Evolutionary conservation across 2,113 vertebrate species (phyloP).

Genomic region (Crotalus tigris): DNA sequence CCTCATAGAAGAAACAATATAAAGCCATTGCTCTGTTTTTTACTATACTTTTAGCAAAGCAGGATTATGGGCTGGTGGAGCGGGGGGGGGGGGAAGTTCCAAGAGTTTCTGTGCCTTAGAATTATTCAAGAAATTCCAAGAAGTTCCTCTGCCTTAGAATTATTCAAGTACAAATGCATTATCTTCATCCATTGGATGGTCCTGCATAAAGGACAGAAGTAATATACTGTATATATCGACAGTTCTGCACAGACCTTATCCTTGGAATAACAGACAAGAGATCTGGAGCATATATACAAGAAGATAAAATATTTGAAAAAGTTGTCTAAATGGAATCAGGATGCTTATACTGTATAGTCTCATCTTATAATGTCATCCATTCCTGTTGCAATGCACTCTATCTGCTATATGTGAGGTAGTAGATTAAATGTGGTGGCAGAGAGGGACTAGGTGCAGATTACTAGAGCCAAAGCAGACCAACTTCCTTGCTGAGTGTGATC

Average conservation of each 20-base stretch:
- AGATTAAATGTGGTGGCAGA: neutral
- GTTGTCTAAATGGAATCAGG: neutral
- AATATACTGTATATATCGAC: too few species aligned
- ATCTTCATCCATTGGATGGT: neutral
- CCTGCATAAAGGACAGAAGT: slow-evolving; percentile 27
- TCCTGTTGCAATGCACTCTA: neutral
- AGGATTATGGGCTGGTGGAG: neutral
- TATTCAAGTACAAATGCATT: neutral
- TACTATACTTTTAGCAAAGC: neutral
- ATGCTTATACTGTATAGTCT: neutral
- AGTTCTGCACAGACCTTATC: neutral
- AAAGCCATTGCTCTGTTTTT: neutral
- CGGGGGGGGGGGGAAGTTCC: neutral
- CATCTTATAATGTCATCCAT: neutral
- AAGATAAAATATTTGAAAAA: neutral
- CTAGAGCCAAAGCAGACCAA: neutral
- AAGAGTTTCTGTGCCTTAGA: neutral
- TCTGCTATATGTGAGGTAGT: neutral
- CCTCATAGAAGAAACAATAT: slow-evolving; percentile 29
- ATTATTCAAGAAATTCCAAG: neutral
- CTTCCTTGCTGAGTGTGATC: neutral
- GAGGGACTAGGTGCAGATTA: neutral
- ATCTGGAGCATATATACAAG: neutral
- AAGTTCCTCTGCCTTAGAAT: neutral
- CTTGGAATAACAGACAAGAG: neutral